Conservation (phyloP, 1,140 invertebrate genomes). For the Temnothorax curvispinosus region DNA sequence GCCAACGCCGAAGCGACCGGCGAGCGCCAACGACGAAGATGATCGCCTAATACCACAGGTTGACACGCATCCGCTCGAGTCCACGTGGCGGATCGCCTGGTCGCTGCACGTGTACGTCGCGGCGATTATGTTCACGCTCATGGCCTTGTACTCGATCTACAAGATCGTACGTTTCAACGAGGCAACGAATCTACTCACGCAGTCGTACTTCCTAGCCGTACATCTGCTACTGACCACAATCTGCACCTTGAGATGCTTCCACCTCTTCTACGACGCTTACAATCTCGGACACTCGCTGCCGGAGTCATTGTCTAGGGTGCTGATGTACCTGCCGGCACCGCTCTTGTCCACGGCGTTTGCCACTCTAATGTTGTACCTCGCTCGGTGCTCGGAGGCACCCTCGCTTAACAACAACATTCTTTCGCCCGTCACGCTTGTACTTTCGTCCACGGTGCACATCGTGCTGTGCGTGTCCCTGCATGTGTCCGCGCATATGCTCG, state of each 20-base stretch:
- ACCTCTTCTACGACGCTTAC: conserved; percentile 95
- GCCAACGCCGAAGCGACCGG: conserved; percentile 76
- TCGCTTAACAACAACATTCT: conserved; percentile 87
- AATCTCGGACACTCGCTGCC: conserved; percentile 92
- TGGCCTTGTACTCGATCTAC: conserved; percentile 93
- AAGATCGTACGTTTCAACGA: conserved; percentile 93
- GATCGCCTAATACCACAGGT: conserved; percentile 73
- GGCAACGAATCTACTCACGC: conserved; percentile 91
- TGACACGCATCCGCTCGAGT: conserved; percentile 78
- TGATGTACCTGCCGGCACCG: conserved; percentile 93
- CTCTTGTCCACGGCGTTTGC: conserved; percentile 94
- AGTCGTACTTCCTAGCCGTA: conserved; percentile 94
- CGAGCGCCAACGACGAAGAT: conserved; percentile 67
- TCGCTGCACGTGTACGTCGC: conserved; percentile 95
- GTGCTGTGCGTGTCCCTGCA: conserved; percentile 92
- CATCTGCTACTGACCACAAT: conserved; percentile 93
- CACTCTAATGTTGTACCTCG: conserved; percentile 93
- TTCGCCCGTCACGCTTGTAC: conserved; percentile 90
- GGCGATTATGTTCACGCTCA: conserved; percentile 92
- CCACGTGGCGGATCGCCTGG: conserved; percentile 93
- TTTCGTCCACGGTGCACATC: conserved; percentile 91
- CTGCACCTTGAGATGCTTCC: conserved; percentile 93
- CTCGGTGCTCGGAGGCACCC: conserved; percentile 89
- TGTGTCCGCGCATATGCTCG: conserved; percentile 88
- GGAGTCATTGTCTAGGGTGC: conserved; percentile 92